A percentile compares a stretch with the other conserved stretches of the same genome.
Evolutionary conservation across 1,140 invertebrate genomes (phyloP).

Genomic region (Anastrepha obliqua): DNA sequence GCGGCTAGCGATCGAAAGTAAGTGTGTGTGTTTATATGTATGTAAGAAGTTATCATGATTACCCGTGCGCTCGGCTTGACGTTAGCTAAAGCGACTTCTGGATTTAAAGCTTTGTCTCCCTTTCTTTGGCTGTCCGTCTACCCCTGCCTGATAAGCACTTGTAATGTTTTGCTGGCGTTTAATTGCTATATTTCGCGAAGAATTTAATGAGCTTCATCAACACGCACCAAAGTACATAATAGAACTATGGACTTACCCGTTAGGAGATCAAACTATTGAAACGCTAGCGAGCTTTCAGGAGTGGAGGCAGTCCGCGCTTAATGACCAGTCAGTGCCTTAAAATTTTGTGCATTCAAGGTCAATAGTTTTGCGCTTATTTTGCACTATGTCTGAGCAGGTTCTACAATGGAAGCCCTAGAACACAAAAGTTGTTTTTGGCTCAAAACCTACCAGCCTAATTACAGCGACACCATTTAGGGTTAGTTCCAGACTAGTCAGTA

Average conservation of each 20-base stretch:
- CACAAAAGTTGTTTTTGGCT: too few relatives aligned
- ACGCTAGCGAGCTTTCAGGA: too few relatives aligned
- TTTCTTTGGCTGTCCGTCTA: not conserved
- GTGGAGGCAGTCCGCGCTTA: too few relatives aligned
- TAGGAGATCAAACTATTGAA: not conserved
- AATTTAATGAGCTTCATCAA: slow-evolving; percentile 26
- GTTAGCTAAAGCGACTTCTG: not conserved
- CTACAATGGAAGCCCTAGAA: too few relatives aligned
- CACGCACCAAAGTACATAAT: not conserved
- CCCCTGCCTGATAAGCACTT: not conserved
- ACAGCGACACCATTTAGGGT: too few relatives aligned
- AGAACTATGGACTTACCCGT: not conserved
- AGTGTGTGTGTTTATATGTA: not conserved
- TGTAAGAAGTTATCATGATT: slow-evolving; percentile 11
- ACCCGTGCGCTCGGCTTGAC: slow-evolving; percentile 5
- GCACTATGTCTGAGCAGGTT: too few relatives aligned
- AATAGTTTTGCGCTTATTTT: too few relatives aligned
- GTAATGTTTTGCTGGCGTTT: not conserved
- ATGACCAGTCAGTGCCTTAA: too few relatives aligned
- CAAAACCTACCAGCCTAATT: too few relatives aligned
- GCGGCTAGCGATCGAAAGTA: not conserved
- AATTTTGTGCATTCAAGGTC: too few relatives aligned
- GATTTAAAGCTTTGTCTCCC: not conserved
- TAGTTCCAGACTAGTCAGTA: not conserved
- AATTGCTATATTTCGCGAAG: slow-evolving; percentile 13